Conservation (phyloP, 2,113 vertebrate genomes). For the Solea solea region DNA sequence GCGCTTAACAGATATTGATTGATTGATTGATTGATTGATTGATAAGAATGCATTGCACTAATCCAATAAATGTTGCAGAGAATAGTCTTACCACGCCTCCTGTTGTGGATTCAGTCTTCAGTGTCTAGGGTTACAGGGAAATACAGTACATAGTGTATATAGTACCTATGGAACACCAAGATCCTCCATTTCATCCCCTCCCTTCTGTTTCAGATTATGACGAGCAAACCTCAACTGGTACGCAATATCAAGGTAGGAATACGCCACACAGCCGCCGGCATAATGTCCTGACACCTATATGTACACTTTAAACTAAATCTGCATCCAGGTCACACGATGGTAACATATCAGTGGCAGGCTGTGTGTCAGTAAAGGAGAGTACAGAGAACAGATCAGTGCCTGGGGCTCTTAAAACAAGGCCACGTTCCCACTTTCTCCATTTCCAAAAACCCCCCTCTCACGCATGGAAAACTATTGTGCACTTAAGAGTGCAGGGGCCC, state of each 20-base stretch:
- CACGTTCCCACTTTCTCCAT: conserved; percentile 70
- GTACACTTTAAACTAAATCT: conserved; percentile 7
- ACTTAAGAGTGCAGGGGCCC: too few relatives aligned
- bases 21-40: too few relatives aligned
- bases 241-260: conserved; percentile 69
- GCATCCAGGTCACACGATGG: conserved; percentile 9
- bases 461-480: background rate
- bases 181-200: conserved; percentile 55
- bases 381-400: conserved; percentile 45
- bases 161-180: conserved; percentile 70
- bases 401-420: conserved; percentile 56
- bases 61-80: background rate
- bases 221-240: too few relatives aligned
- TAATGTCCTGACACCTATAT: conserved; percentile 5
- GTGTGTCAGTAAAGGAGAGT: conserved; percentile 33
- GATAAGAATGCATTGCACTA: background rate
- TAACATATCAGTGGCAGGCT: conserved; percentile 22
- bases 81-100: conserved; percentile 60
- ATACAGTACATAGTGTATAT: conserved; percentile 73
- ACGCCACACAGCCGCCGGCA: background rate
- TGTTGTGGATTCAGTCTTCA: conserved; percentile 56
- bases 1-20: too few relatives aligned
- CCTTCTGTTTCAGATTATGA: background rate
- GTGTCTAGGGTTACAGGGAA: conserved; percentile 78
- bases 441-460: conserved; percentile 63